These are phyloP conservation scores for Eupsilia transversa DNA, from an alignment of 2,888 invertebrate genomes.

Conservation along the genomic window DNA sequence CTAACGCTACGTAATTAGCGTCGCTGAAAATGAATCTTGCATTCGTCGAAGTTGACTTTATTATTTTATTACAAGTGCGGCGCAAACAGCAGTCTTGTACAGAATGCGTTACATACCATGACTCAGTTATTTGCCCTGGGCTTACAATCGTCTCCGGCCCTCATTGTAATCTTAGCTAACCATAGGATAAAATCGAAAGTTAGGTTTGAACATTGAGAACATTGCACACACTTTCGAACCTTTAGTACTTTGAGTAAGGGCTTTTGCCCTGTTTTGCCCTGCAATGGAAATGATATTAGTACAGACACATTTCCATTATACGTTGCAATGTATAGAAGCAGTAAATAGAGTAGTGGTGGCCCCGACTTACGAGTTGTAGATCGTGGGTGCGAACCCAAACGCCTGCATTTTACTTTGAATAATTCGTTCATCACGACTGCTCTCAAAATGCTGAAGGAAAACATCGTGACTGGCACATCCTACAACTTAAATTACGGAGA, in stretches of 20 bases:
- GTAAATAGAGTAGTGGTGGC: background rate
- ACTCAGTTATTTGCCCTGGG: background rate
- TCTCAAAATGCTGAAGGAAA: too few species aligned
- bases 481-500: background rate
- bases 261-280: too few species aligned
- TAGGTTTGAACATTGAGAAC: background rate
- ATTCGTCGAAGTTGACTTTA: background rate
- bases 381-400: too few species aligned
- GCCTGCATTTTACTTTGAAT: background rate
- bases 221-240: background rate
- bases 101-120: background rate
- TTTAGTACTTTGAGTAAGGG: background rate
- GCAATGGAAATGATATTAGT: background rate
- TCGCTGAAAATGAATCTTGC: background rate
- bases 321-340: background rate
- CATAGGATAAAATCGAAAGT: background rate
- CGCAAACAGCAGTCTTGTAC: background rate
- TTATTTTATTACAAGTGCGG: constrained; percentile 3
- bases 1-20: background rate
- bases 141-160: background rate
- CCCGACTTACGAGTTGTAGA: background rate
- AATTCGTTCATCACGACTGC: background rate
- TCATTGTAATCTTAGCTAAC: constrained; percentile 4
- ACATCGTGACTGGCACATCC: too few species aligned
- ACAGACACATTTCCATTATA: background rate